Evolutionary conservation across 2,888 invertebrate genomes (phyloP).

Genomic region (Drosophila nr. perissopoda): DNA sequence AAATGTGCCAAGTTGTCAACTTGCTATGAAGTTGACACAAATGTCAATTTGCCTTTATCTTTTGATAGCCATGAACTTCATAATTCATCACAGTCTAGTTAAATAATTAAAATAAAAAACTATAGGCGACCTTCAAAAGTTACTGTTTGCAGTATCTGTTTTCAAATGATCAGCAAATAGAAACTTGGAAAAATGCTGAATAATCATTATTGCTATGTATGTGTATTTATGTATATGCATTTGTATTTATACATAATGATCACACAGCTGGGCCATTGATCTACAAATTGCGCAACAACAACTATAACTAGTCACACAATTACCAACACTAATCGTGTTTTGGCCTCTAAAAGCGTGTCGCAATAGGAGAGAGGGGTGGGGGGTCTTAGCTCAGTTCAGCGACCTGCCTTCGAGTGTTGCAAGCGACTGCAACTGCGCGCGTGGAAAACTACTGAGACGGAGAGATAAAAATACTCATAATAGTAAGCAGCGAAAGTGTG

Average conservation of each 20-base stretch:
- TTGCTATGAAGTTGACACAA: not conserved
- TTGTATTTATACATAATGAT: slow-evolving; percentile 19
- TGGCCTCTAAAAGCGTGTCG: slow-evolving; percentile 63
- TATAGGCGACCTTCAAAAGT: slow-evolving; percentile 32
- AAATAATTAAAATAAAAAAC: slow-evolving; percentile 10
- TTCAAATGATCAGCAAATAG: slow-evolving; percentile 36
- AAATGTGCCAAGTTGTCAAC: not conserved
- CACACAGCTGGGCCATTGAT: slow-evolving; percentile 65
- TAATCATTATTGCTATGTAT: slow-evolving; percentile 36
- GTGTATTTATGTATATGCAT: not conserved
- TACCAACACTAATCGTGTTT: slow-evolving; percentile 51
- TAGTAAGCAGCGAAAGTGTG: slow-evolving; percentile 17
- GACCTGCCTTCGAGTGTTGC: slow-evolving; percentile 65
- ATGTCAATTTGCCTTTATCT: not conserved
- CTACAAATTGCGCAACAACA: slow-evolving; percentile 69
- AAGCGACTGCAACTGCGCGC: slow-evolving; percentile 41
- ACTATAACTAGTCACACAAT: slow-evolving; percentile 24
- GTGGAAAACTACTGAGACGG: slow-evolving; percentile 63
- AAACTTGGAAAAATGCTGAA: slow-evolving; percentile 55
- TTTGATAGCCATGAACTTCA: not conserved
- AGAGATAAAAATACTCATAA: slow-evolving; percentile 46
- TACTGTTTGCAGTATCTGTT: slow-evolving; percentile 28
- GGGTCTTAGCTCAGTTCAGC: slow-evolving; percentile 57
- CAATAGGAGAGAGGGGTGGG: slow-evolving; percentile 1
- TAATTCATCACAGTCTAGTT: not conserved